These are phyloP conservation scores for Lethenteron reissneri DNA, from an alignment of 2,113 vertebrate genomes.

Conservation along the genomic window DNA sequence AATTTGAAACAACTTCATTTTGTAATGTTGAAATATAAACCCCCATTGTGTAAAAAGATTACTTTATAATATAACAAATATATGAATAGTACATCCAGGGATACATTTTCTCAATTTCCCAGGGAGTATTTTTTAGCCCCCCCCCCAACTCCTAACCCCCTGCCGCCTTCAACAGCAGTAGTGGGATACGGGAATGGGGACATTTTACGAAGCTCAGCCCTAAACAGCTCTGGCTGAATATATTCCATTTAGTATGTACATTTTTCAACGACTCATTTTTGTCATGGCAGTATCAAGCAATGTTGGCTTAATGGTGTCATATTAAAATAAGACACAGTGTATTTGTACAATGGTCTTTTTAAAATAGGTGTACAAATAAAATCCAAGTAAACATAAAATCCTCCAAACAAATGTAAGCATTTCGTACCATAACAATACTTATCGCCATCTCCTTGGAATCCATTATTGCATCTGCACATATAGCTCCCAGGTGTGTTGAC, in stretches of 20 bases:
- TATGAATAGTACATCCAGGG: too few relatives aligned
- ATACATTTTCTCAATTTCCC: too few relatives aligned
- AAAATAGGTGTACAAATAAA: neutral
- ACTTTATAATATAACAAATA: too few relatives aligned
- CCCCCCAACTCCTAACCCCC: too few relatives aligned
- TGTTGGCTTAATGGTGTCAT: neutral
- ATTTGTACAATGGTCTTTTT: neutral
- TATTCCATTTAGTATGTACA: neutral
- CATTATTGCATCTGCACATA: conserved; percentile 2
- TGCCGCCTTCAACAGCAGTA: too few relatives aligned
- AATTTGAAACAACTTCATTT: neutral
- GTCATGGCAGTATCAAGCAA: neutral
- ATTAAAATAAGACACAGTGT: neutral
- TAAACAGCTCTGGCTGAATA: too few relatives aligned
- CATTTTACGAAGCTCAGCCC: too few relatives aligned
- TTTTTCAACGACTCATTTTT: neutral
- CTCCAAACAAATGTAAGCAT: neutral
- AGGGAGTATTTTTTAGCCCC: too few relatives aligned
- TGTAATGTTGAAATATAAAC: neutral
- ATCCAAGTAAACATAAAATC: too few relatives aligned
- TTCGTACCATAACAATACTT: conserved; percentile 6
- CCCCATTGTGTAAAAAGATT: too few relatives aligned
- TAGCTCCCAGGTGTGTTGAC: neutral
- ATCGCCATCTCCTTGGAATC: neutral
- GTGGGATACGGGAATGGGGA: too few relatives aligned